Conservation (phyloP, 2,797 vertebrate species). For the Rhadinocentrus ornatus region DNA sequence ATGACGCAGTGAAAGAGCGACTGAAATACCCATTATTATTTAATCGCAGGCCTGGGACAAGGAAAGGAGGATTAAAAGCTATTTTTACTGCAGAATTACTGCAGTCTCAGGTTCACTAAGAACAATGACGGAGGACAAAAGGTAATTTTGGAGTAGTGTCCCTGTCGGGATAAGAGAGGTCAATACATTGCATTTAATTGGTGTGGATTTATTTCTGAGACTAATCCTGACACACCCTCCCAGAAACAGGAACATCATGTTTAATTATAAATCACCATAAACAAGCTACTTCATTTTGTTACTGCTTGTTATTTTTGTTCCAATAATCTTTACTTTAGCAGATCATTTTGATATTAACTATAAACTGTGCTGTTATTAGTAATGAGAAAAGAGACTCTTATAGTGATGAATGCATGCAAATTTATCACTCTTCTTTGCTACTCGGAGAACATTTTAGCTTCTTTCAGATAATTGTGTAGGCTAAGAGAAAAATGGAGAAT, state of each 20-base stretch:
- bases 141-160: slow-evolving; percentile 66
- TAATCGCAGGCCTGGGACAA: slow-evolving; percentile 68
- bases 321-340: background rate
- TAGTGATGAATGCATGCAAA: background rate
- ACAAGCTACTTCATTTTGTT: slow-evolving; percentile 1
- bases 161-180: slow-evolving; percentile 53
- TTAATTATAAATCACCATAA: background rate
- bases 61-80: slow-evolving; percentile 72
- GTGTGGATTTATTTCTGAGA: slow-evolving; percentile 48
- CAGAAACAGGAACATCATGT: slow-evolving; percentile 15
- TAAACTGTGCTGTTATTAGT: background rate
- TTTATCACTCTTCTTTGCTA: background rate
- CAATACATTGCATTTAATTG: slow-evolving; percentile 50
- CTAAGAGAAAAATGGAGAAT: too few species aligned
- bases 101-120: slow-evolving; percentile 66
- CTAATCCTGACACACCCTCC: slow-evolving; percentile 47
- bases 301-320: background rate
- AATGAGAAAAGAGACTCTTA: background rate
- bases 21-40: slow-evolving; percentile 73
- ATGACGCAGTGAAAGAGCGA: slow-evolving; percentile 39
- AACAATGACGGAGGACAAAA: slow-evolving; percentile 72
- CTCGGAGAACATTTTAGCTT: background rate
- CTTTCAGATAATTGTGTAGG: background rate
- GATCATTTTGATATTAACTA: background rate
- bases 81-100: slow-evolving; percentile 71